These are phyloP conservation scores for Corapipo altera DNA, from an alignment of 2,113 vertebrate species.

Conservation along the genomic window DNA sequence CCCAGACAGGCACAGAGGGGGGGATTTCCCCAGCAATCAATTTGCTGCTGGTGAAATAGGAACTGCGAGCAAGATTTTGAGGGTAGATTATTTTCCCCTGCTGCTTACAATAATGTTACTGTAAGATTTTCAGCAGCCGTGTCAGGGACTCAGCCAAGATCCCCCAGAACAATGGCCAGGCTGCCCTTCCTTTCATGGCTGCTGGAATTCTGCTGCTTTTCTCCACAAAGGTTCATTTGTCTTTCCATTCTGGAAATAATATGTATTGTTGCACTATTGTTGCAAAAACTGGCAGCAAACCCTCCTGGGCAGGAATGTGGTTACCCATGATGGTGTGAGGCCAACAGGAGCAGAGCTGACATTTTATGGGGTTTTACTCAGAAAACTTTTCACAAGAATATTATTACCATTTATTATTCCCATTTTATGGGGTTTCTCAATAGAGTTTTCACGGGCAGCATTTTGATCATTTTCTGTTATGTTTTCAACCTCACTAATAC, in stretches of 20 bases:
- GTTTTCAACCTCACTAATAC: background rate
- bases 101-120: conserved; percentile 51
- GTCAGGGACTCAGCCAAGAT: conserved; percentile 6
- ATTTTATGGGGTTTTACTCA: conserved; percentile 26
- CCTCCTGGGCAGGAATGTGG: conserved; percentile 15
- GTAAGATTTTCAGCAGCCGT: conserved; percentile 29
- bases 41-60: conserved; percentile 24
- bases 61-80: background rate
- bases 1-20: background rate
- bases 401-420: conserved; percentile 13
- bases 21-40: background rate
- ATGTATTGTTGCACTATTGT: conserved; percentile 26
- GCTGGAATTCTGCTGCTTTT: conserved; percentile 36
- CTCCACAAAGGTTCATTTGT: conserved; percentile 51
- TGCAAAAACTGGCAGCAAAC: conserved; percentile 48
- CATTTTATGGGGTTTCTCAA: background rate
- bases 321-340: conserved; percentile 22
- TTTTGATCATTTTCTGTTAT: background rate
- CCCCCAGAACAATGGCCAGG: background rate
- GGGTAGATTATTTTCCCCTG: conserved; percentile 16
- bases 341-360: background rate
- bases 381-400: conserved; percentile 18
- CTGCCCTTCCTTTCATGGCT: background rate
- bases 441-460: background rate
- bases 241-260: conserved; percentile 48